Base-by-base conservation (phyloP, 2,113 vertebrate species). In the Taxidea taxus region DNA sequence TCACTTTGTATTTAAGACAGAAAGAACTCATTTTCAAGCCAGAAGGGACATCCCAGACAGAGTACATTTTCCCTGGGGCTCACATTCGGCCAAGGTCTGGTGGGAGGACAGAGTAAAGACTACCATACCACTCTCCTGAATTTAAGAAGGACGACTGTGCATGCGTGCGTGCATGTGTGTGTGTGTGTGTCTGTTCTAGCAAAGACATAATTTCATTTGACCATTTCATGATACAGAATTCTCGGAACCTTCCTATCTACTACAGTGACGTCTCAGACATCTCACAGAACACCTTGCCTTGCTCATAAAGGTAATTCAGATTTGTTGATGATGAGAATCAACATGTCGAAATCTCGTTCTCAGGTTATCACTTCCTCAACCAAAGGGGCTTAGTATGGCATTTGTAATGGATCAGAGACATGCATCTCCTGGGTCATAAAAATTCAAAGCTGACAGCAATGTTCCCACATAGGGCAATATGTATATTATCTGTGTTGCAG, bases 391-490 rank as follows among this genome's bases (percentile, higher is more conserved):
- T 16, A 78, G 31, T 16, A 25, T 49, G 37, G 18, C 11, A 42
- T 42, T 74, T 87, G 54, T 54, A n/a, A 25, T 7, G 7, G 15
- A 64, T 8, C 23, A 85, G 27, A 49, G 13, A 85, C 18, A 37
- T 66, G 15, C 18, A 34, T 77, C 7, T 80, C 39, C 6, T 6
- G 29, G 2, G n/a, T 70, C 64, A 82, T 39, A 56, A 80, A 70
- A 68, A 85, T 64, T 44, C 62, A 68, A 66, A 60, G 29, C 13
- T 29, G 44, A 47, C 25, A 29, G 51, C 37, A 27, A 21, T 51
- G 83, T 15, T 44, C 64, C 23, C 2, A 37, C 0, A 1, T 0
- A 77, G 83, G 42, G 15, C 37, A 64, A 27, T 1, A n/a, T 6
- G 4, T 66, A 60, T 9, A 15, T 18, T 47, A 89, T 70, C 60